Evolutionary conservation across 2,888 invertebrate species (phyloP).

Genomic region (Epinotia ramella): DNA sequence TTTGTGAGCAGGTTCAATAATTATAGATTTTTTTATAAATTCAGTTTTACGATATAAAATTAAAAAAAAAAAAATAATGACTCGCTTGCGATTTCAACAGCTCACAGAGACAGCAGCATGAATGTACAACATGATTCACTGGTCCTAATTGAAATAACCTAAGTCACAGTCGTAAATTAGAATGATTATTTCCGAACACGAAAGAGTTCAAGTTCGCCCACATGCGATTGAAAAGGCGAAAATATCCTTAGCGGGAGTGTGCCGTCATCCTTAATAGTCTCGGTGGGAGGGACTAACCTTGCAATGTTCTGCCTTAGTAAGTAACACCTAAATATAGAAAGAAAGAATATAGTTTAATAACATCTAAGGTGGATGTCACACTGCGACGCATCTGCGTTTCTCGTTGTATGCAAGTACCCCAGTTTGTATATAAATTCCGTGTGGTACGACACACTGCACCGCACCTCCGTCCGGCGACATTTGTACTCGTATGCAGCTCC

Average conservation of each 20-base stretch:
- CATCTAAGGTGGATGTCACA: too few species aligned
- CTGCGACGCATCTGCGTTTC: too few species aligned
- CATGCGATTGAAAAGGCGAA: slow-evolving; percentile 33
- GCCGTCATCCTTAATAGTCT: slow-evolving; percentile 34
- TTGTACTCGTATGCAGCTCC: too few species aligned
- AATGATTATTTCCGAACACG: slow-evolving; percentile 34
- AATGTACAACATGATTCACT: not conserved
- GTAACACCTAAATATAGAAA: not conserved
- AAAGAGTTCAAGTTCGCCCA: slow-evolving; percentile 43
- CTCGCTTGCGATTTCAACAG: too few species aligned
- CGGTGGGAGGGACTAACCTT: slow-evolving; percentile 45
- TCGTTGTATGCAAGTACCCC: too few species aligned
- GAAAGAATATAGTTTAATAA: not conserved
- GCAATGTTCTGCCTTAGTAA: not conserved
- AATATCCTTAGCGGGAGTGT: slow-evolving; percentile 44
- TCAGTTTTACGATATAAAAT: too few species aligned
- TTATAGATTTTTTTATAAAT: too few species aligned
- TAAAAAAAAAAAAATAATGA: too few species aligned
- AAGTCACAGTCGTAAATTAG: slow-evolving; percentile 32
- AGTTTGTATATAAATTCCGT: too few species aligned
- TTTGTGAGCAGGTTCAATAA: too few species aligned
- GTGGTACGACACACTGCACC: too few species aligned
- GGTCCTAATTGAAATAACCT: not conserved
- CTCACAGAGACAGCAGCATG: not conserved
- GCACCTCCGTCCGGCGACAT: too few species aligned